Percentiles rank a stretch among this genome's conserved stretches.
Evolutionary conservation across 1,140 invertebrate species (phyloP).

Genomic region (Teleogryllus occipitalis): DNA sequence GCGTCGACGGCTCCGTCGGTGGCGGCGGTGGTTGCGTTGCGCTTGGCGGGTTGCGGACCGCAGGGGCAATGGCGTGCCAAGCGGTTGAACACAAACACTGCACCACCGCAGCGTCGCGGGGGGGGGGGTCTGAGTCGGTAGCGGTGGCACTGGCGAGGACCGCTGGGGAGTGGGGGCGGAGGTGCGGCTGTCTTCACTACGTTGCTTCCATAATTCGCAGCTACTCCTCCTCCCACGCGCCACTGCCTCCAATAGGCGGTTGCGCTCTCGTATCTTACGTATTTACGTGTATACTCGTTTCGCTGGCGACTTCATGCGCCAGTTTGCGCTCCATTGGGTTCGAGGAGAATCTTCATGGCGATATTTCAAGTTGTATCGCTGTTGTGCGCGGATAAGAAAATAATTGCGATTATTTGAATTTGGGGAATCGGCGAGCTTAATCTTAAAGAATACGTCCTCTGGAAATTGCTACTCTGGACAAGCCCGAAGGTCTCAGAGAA

Average conservation of each 20-base stretch:
- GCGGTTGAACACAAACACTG: not conserved
- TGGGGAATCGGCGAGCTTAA: not conserved
- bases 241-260: not conserved
- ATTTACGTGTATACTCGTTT: not conserved
- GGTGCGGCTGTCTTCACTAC: no score
- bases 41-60: not conserved
- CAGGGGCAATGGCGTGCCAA: not conserved
- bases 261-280: not conserved
- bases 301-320: not conserved
- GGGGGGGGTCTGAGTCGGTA: not conserved
- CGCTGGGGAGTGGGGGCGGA: not conserved
- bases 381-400: not conserved
- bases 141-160: not conserved
- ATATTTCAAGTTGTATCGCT: not conserved
- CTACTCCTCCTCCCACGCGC: not conserved
- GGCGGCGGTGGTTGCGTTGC: not conserved
- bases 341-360: not conserved
- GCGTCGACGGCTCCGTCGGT: no score
- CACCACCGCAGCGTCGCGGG: not conserved
- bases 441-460: no score
- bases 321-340: not conserved
- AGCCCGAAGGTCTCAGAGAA: no score
- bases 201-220: not conserved
- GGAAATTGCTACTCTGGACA: no score
- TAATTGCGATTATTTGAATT: not conserved